phyloP scores from a whole-genome alignment of 2,113 vertebrate genomes.

The Centropristis striata region DNA sequence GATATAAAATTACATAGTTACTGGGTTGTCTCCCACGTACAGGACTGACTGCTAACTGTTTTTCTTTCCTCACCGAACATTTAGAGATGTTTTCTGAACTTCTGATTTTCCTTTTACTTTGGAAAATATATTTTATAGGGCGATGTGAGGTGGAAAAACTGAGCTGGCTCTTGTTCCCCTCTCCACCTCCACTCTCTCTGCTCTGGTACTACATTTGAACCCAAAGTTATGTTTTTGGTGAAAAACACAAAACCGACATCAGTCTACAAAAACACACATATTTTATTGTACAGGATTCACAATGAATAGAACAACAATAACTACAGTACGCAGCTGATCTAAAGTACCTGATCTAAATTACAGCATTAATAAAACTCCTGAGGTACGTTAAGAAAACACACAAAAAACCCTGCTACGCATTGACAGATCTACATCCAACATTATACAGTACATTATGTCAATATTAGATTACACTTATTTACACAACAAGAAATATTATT shows the following conservation, averaged over 20 bases:
- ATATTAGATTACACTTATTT: slow-evolving; percentile 43
- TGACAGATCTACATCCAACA: slow-evolving; percentile 20
- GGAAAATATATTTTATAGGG: not conserved
- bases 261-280: slow-evolving; percentile 1
- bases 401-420: slow-evolving; percentile 23
- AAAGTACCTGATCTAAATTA: not conserved
- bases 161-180: not conserved
- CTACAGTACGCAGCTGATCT: slow-evolving; percentile 17
- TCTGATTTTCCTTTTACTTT: not conserved
- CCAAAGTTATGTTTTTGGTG: not conserved
- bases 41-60: not conserved
- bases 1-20: not conserved
- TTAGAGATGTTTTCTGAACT: not conserved
- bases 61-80: too few species aligned
- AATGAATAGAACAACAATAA: slow-evolving; percentile 33
- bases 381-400: slow-evolving; percentile 43
- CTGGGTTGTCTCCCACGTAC: not conserved
- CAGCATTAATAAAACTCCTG: slow-evolving; percentile 34
- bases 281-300: slow-evolving; percentile 65
- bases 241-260: not conserved
- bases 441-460: not conserved
- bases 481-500: slow-evolving; percentile 14
- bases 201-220: not conserved
- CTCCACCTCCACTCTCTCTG: not conserved
- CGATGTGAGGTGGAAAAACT: slow-evolving; percentile 24